Evolutionary conservation across 2,888 invertebrate genomes (phyloP), one percentile per base, ranked within the genome.

Genomic region (Cephonodes hylas): DNA sequence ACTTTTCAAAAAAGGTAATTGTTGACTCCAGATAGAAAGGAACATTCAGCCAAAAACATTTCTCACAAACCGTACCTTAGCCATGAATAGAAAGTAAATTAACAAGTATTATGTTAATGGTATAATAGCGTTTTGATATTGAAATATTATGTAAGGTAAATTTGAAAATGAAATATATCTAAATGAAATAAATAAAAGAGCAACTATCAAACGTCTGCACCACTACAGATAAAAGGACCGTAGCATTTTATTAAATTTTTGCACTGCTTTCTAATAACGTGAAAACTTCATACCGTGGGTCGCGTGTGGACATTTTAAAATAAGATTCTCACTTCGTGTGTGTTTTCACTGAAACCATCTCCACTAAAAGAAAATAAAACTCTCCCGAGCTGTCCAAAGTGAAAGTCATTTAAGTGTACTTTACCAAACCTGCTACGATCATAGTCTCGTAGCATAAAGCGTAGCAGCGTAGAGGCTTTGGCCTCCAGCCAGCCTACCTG

Each of bases 401-500:
- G 71, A 72, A 76, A 77, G 74, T 77, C 74, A 66, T 78, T 76
- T 75, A 73, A 73, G 75, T 77, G 76, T 68, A 72, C 66, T 71
- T 79, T 75, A 75, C 77, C 73, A 31, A 53, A 53, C 65, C 64
- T 58, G 69, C 75, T 77, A 76, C 80, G 71, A 69, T 68, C 77
- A 81, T 83, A 81, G 77, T 76, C 77, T 79, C 75, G 85, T 82
- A 83, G 81, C 76, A 79, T 65, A 70, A 72, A 71, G 72, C 77
- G 82, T 81, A 83, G 81, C 77, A 71, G 70, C 74, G 81, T 80
- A 79, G 81, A 76, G 73, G 70, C 74, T 74, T 86, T 89, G 90
- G 90, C 90, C 70, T 74, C 62, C 64, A 71, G 92, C 91, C 91
- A 91, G 87, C 80, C 80, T 86, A 90, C 88, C 89, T 90, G 91